These are phyloP conservation scores for Amblyopsis rosae DNA, from an alignment of 2,113 vertebrate species.

Conservation along the genomic window DNA sequence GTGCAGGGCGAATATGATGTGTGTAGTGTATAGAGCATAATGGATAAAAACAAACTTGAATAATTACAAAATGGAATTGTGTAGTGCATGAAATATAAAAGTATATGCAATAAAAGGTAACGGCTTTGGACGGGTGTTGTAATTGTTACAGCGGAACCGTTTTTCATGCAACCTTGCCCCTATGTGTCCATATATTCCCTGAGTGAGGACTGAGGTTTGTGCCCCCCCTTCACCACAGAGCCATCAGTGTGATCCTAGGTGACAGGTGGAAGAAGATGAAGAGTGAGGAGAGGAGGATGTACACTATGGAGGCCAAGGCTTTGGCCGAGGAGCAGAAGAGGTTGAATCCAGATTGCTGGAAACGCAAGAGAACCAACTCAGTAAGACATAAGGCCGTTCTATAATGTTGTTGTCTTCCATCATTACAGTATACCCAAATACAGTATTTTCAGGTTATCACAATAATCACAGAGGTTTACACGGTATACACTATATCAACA, in stretches of 20 bases:
- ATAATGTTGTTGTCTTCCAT: background rate
- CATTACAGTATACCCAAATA: background rate
- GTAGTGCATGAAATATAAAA: too few species aligned
- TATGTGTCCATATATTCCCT: too few species aligned
- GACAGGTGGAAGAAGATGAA: conserved; percentile 99
- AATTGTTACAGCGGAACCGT: too few species aligned
- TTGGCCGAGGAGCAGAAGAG: conserved; percentile 98
- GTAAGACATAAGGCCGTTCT: conserved; percentile 71
- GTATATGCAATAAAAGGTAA: too few species aligned
- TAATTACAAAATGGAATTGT: too few species aligned
- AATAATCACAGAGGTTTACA: background rate
- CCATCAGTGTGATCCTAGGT: conserved; percentile 98
- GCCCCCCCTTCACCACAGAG: conserved; percentile 75
- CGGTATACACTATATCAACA: too few species aligned
- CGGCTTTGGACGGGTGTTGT: too few species aligned
- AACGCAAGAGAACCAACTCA: conserved; percentile 98
- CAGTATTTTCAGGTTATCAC: background rate
- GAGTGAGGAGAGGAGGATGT: conserved; percentile 94
- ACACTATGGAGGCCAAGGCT: conserved; percentile 97
- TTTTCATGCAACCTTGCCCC: too few species aligned
- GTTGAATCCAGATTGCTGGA: conserved; percentile 99
- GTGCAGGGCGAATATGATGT: too few species aligned
- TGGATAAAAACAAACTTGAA: too few species aligned
- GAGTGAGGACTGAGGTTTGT: background rate
- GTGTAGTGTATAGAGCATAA: too few species aligned